Evolutionary conservation across 2,888 invertebrate genomes (phyloP).

Genomic region (Euzetes globulus): DNA sequence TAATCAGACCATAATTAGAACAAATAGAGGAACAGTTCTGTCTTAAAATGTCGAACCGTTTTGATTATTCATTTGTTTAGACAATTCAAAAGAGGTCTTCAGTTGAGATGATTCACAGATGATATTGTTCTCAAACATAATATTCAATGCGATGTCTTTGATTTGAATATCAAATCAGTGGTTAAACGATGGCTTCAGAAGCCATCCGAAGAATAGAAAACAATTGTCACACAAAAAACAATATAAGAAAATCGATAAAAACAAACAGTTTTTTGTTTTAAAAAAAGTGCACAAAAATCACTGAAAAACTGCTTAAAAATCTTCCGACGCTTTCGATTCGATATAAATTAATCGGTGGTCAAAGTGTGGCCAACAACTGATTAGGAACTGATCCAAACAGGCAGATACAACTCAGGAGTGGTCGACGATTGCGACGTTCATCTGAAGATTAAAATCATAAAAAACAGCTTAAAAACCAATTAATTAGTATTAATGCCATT

Average conservation of each 20-base stretch:
- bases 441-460: too few species aligned
- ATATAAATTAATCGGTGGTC: too few species aligned
- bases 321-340: neutral
- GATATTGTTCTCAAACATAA: conserved; percentile 14
- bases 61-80: neutral
- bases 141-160: neutral
- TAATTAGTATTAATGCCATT: neutral
- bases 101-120: neutral
- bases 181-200: neutral
- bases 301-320: neutral
- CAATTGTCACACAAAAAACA: neutral
- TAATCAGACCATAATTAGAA: neutral
- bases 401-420: too few species aligned
- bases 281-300: neutral
- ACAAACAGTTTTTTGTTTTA: neutral
- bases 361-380: too few species aligned
- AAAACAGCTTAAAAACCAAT: too few species aligned
- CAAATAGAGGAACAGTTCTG: neutral
- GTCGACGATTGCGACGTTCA: too few species aligned
- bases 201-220: neutral
- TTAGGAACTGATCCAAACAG: too few species aligned
- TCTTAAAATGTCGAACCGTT: neutral
- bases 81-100: neutral
- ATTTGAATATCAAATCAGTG: neutral
- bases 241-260: neutral